These are phyloP conservation scores for Agrilus mali DNA, from an alignment of 2,888 invertebrate species.

Conservation along the genomic window DNA sequence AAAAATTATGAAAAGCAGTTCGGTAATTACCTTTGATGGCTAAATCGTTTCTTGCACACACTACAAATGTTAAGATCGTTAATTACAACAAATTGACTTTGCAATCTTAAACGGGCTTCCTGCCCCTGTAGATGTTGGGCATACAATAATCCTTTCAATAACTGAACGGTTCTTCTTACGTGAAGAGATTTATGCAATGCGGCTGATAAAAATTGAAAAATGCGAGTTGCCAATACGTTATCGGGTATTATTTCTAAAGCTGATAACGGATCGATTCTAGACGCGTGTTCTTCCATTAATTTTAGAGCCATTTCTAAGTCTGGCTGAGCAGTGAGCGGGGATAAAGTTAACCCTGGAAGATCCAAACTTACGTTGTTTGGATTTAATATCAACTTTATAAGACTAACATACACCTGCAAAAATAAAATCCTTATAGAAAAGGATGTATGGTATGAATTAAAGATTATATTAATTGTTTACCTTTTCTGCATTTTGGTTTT, in stretches of 20 bases:
- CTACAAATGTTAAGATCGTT: conserved; percentile 81
- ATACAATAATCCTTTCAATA: conserved; percentile 70
- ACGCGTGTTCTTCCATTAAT: conserved; percentile 72
- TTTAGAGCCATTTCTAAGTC: conserved; percentile 69
- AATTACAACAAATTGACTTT: conserved; percentile 71
- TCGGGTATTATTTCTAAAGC: conserved; percentile 71
- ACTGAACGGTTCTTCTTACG: conserved; percentile 58
- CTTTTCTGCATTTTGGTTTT: not conserved
- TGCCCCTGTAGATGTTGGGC: conserved; percentile 80
- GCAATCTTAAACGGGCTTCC: conserved; percentile 65
- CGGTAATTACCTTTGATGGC: conserved; percentile 62
- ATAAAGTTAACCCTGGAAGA: conserved; percentile 30
- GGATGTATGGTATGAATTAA: not conserved
- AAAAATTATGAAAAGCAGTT: too few relatives aligned
- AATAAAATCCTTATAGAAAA: not conserved
- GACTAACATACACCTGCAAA: conserved; percentile 28
- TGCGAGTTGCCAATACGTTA: conserved; percentile 58
- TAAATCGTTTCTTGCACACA: conserved; percentile 87
- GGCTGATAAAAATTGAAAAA: conserved; percentile 40
- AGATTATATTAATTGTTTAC: not conserved
- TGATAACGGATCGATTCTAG: conserved; percentile 71
- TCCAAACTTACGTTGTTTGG: conserved; percentile 25
- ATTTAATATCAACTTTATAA: conserved; percentile 30
- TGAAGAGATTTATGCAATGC: conserved; percentile 63
- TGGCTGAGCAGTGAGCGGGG: conserved; percentile 52